Base-by-base conservation (phyloP, 2,888 invertebrate species). In the Callimorpha dominula region DNA sequence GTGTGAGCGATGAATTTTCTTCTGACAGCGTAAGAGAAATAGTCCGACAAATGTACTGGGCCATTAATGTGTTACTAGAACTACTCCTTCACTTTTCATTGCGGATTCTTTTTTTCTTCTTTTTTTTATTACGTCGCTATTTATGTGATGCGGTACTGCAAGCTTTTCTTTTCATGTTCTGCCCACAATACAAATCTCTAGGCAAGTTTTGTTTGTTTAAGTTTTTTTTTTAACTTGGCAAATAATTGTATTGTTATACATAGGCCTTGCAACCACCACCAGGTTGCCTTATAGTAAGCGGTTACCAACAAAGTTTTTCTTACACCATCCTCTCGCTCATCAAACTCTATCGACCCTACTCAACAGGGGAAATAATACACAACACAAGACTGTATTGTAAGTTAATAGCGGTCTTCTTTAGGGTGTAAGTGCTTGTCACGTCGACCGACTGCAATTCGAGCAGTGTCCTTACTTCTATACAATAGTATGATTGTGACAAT, bases 11-110 rank as follows among this genome's bases (percentile, higher is more conserved):
- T 82, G 80, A 81, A 80, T 79, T 80, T 79, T 79, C 78, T 85
- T 78, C 77, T 83, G 81, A 81, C 82, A 81, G 78, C 79, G 49
- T 69, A 71, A 78, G 86, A 85, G 80, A 81, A 85, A 81, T 82
- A 78, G 81, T 80, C 50, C 76, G 76, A 81, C 81, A 84, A 85
- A 85, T 86, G 78, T 82, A 84, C 83, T 77, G 64, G 73, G 52
- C 78, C 77, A 82, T 83, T 85, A 85, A 74, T 85, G 85, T 84
- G 85, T 83, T 78, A 78, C n/a, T 76, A 81, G 83, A n/a, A n/a
- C n/a, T n/a, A n/a, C 78, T 80, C 76, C 70, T 76, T 81, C 79
- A 81, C 78, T 81, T 72, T 65, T 76, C 71, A 76, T 72, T 42
- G 75, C 40, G 65, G 66, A 65, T 20, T 65, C 62, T 74, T 74